Evolutionary conservation across 1,140 invertebrate species (phyloP).

Genomic region (Habropoda laboriosa): DNA sequence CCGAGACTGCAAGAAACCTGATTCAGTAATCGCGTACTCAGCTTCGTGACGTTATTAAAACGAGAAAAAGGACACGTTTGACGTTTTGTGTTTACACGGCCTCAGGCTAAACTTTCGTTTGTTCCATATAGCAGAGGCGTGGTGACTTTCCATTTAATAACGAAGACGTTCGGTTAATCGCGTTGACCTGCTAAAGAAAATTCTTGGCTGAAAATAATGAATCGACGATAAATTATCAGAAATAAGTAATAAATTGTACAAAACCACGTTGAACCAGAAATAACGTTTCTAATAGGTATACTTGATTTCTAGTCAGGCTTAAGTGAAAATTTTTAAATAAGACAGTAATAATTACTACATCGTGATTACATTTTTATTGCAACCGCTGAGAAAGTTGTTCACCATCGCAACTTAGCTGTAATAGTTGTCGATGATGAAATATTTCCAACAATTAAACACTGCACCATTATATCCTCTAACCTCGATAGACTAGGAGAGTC

Average conservation of each 20-base stretch:
- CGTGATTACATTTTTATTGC: background rate
- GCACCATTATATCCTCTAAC: background rate
- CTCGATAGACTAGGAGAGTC: constrained; percentile 12
- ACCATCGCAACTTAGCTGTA: too few relatives aligned
- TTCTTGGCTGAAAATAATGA: background rate
- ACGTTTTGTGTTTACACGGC: background rate
- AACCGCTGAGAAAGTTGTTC: background rate
- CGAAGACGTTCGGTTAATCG: background rate
- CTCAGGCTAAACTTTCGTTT: constrained; percentile 48
- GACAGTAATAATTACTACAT: too few relatives aligned
- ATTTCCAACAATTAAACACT: background rate
- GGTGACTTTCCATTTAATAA: constrained; percentile 43
- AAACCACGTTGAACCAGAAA: too few relatives aligned
- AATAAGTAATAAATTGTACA: too few relatives aligned
- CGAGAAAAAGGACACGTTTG: background rate
- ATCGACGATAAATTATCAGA: too few relatives aligned
- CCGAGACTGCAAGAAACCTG: too few relatives aligned
- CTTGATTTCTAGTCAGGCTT: too few relatives aligned
- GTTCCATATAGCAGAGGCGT: constrained; percentile 23
- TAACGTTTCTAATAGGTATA: too few relatives aligned
- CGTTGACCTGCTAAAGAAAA: background rate
- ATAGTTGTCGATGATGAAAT: constrained; percentile 3
- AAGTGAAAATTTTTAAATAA: too few relatives aligned
- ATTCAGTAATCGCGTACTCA: too few relatives aligned
- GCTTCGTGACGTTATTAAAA: background rate